A percentile compares a stretch with the other conserved stretches of the same genome.
phyloP scores from a whole-genome alignment of 2,888 invertebrate species.

The Andrena chrysosceles region DNA sequence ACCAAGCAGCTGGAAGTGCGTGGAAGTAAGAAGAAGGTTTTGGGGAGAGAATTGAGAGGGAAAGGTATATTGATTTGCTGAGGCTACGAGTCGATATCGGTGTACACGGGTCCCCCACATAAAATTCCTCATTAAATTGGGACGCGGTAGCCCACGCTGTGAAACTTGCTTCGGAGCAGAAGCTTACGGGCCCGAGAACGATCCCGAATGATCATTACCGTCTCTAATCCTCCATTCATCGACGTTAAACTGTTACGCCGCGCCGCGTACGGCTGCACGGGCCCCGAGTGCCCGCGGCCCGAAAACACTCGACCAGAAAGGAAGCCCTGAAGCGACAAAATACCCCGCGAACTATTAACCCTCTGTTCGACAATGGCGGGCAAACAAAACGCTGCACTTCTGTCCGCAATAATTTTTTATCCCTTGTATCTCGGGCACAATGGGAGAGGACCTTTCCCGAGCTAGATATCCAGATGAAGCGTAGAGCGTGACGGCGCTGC shows the following conservation, averaged over 20 bases:
- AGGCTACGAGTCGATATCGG: not conserved
- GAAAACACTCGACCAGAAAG: conserved; percentile 54
- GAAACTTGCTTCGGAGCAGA: conserved; percentile 28
- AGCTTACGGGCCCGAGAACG: conserved; percentile 36
- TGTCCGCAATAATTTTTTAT: conserved; percentile 69
- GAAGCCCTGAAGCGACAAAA: conserved; percentile 55
- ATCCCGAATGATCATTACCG: conserved; percentile 56
- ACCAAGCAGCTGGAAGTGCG: no score
- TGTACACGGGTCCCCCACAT: not conserved
- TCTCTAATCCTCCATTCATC: conserved; percentile 57
- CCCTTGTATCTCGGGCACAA: conserved; percentile 62
- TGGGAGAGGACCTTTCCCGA: conserved; percentile 54
- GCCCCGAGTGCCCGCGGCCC: conserved; percentile 7
- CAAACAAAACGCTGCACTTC: conserved; percentile 69
- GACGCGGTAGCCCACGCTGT: not conserved
- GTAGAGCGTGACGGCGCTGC: conserved; percentile 57
- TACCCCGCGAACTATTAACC: conserved; percentile 68
- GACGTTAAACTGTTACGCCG: conserved; percentile 59
- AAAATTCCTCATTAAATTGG: conserved; percentile 40
- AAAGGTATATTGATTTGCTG: not conserved
- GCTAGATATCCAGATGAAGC: conserved; percentile 62
- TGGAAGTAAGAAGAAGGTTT: no score
- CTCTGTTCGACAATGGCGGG: conserved; percentile 56
- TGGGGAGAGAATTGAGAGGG: not conserved
- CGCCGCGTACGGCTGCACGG: not conserved